Conservation (phyloP, 2,797 vertebrate species). For the Tragopan temminckii region DNA sequence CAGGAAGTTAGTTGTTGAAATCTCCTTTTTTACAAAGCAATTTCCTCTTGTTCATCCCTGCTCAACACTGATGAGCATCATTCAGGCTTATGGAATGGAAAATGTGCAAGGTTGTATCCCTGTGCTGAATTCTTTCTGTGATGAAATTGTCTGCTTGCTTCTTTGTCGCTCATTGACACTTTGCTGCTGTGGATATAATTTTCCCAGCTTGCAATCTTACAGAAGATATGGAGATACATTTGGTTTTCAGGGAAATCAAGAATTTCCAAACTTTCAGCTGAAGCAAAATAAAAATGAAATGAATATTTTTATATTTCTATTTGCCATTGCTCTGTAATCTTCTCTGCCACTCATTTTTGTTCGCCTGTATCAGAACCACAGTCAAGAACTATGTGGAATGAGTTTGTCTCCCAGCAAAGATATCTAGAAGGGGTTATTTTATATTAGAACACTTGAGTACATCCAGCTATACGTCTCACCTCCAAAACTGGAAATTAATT, state of each 20-base stretch:
- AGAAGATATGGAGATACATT: neutral
- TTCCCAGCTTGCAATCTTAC: neutral
- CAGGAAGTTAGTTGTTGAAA: neutral
- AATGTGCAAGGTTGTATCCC: neutral
- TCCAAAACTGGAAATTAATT: constrained; percentile 36
- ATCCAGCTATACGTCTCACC: neutral
- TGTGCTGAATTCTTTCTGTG: neutral
- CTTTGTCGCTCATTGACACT: neutral
- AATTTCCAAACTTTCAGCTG: neutral
- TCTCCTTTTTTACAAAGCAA: neutral
- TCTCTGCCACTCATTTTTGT: neutral
- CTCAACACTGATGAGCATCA: neutral
- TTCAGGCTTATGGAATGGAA: neutral
- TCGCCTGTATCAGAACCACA: neutral
- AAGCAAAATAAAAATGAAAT: neutral
- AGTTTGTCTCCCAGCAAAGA: neutral
- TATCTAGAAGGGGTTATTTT: neutral
- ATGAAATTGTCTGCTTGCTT: neutral
- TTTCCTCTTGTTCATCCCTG: neutral
- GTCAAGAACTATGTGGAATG: neutral
- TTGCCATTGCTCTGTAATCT: neutral
- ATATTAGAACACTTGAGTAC: neutral
- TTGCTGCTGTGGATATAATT: neutral
- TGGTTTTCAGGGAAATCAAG: neutral
- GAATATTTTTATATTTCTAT: neutral